phyloP scores from a whole-genome alignment of 2,113 vertebrate species.

The Ameiurus melas region DNA sequence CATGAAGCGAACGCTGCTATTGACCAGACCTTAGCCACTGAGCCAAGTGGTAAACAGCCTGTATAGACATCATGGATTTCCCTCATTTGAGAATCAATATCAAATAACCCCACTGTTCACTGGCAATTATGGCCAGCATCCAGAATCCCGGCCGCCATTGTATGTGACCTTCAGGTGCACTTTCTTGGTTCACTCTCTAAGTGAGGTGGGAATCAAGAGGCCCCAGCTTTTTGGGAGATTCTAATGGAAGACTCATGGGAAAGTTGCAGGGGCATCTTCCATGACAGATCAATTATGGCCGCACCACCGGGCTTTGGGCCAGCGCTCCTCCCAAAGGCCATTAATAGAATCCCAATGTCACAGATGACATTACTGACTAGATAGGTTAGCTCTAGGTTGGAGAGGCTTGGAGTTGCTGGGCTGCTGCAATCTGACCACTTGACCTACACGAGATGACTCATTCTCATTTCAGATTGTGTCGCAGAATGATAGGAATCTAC shows the following conservation, averaged over 20 bases:
- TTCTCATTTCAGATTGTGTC: slow-evolving; percentile 37
- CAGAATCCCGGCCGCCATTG: slow-evolving; percentile 58
- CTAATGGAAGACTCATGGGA: slow-evolving; percentile 72
- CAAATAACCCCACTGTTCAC: slow-evolving; percentile 77
- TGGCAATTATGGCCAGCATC: slow-evolving; percentile 70
- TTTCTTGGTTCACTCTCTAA: slow-evolving; percentile 56
- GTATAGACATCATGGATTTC: slow-evolving; percentile 70
- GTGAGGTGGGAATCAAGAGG: slow-evolving; percentile 52
- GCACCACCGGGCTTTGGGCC: slow-evolving; percentile 73
- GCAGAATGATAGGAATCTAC: background rate
- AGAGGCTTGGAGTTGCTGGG: slow-evolving; percentile 29
- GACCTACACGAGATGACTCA: slow-evolving; percentile 42
- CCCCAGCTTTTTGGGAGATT: slow-evolving; percentile 61
- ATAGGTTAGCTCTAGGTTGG: slow-evolving; percentile 41
- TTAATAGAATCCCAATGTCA: slow-evolving; percentile 80
- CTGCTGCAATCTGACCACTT: slow-evolving; percentile 37
- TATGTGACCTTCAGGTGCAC: slow-evolving; percentile 69
- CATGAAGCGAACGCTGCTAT: slow-evolving; percentile 50
- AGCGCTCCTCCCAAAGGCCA: slow-evolving; percentile 66
- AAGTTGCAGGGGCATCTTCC: slow-evolving; percentile 69
- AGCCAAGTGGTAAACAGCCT: slow-evolving; percentile 64
- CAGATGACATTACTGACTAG: slow-evolving; percentile 71
- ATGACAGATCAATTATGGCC: slow-evolving; percentile 80
- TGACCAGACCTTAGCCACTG: slow-evolving; percentile 59
- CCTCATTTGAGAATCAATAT: slow-evolving; percentile 78